Conservation (phyloP, 2,888 invertebrate species). For the Catonia carolina region DNA sequence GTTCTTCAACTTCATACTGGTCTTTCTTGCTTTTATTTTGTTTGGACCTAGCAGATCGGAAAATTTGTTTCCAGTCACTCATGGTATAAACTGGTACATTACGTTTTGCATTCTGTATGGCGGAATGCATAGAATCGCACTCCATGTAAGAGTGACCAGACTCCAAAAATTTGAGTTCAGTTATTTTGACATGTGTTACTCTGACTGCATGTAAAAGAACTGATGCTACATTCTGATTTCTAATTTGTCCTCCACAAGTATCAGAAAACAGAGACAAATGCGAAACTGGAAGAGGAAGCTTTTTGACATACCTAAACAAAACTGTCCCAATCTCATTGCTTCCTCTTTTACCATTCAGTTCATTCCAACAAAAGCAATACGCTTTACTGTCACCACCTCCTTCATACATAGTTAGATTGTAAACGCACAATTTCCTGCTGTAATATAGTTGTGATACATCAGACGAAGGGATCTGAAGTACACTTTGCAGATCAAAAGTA, state of each 20-base stretch:
- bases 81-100: neutral
- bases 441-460: slow-evolving; percentile 37
- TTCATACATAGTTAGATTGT: slow-evolving; percentile 38
- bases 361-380: slow-evolving; percentile 36
- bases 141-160: too few species aligned
- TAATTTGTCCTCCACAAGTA: slow-evolving; percentile 10
- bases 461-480: slow-evolving; percentile 36
- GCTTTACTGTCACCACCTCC: slow-evolving; percentile 34
- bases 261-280: slow-evolving; percentile 6
- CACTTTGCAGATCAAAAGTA: slow-evolving; percentile 37
- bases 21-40: neutral
- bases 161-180: neutral
- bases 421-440: slow-evolving; percentile 35
- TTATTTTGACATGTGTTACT: neutral
- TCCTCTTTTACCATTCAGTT: slow-evolving; percentile 36
- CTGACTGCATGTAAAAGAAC: neutral
- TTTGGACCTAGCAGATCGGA: neutral
- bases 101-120: neutral
- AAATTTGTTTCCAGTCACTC: neutral
- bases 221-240: too few species aligned
- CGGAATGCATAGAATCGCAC: neutral
- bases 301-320: slow-evolving; percentile 27
- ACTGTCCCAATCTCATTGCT: slow-evolving; percentile 36
- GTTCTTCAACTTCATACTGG: too few species aligned
- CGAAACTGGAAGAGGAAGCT: neutral